phyloP scores from a whole-genome alignment of 2,888 invertebrate genomes.

The Caenorhabditis parvicauda region DNA sequence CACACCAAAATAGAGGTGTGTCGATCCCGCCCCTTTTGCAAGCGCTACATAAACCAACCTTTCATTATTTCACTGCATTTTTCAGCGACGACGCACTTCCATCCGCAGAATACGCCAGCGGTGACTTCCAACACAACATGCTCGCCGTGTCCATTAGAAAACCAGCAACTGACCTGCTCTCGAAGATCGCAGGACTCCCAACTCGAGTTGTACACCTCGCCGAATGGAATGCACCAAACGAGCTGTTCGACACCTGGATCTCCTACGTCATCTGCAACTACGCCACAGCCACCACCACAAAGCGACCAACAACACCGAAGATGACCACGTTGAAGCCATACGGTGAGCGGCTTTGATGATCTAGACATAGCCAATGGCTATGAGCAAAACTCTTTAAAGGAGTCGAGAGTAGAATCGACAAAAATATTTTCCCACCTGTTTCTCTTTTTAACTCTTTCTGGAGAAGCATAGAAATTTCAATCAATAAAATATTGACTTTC shows the following conservation, averaged over 20 bases:
- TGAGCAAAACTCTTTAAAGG: neutral
- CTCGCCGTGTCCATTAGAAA: conserved; percentile 47
- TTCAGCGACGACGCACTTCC: conserved; percentile 41
- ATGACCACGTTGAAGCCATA: conserved; percentile 22
- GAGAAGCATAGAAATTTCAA: too few species aligned
- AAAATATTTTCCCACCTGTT: conserved; percentile 1
- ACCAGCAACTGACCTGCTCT: conserved; percentile 42
- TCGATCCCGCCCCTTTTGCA: too few species aligned
- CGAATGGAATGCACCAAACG: conserved; percentile 47
- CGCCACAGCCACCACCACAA: conserved; percentile 35
- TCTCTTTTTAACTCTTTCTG: too few species aligned
- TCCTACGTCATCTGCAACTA: conserved; percentile 52
- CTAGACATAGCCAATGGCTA: neutral
- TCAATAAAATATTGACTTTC: neutral
- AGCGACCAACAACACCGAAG: conserved; percentile 30
- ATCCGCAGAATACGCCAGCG: conserved; percentile 40
- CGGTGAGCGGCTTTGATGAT: neutral
- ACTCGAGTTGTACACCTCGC: conserved; percentile 57
- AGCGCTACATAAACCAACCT: too few species aligned
- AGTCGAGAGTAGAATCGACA: conserved; percentile 7
- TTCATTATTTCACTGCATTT: neutral
- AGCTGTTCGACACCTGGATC: conserved; percentile 53
- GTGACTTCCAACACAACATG: conserved; percentile 43
- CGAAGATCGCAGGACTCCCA: conserved; percentile 35
- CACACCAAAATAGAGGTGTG: neutral